phyloP scores from a whole-genome alignment of 2,113 vertebrate species.

The Dolichotis patagonum region DNA sequence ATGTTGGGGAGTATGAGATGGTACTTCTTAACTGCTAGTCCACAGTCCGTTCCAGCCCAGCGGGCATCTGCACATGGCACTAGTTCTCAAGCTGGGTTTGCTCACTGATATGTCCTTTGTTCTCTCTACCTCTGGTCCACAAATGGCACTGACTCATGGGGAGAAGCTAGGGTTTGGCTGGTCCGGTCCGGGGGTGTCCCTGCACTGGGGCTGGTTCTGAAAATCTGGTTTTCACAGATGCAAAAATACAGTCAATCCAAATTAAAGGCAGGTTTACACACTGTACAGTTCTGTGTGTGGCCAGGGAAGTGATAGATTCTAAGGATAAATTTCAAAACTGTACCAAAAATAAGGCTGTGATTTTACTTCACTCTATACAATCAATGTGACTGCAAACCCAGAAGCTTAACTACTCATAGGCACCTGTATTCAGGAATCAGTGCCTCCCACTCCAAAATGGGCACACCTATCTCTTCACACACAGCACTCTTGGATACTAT shows the following conservation, averaged over 20 bases:
- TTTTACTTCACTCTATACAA: conserved; percentile 89
- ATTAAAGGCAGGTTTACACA: conserved; percentile 89
- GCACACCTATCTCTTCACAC: conserved; percentile 85
- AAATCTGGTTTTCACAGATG: conserved; percentile 89
- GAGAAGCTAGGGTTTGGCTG: no score
- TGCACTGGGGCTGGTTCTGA: no score
- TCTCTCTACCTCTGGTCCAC: no score
- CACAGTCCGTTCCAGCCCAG: no score
- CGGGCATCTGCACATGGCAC: no score
- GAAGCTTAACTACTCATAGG: conserved; percentile 83
- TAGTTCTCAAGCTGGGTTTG: no score
- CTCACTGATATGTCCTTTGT: no score
- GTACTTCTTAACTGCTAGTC: no score
- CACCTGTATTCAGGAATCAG: conserved; percentile 86
- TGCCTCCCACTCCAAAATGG: conserved; percentile 85
- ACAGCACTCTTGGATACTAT: conserved; percentile 85
- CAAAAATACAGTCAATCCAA: conserved; percentile 92
- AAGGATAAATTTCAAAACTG: conserved; percentile 92
- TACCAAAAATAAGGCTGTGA: conserved; percentile 93
- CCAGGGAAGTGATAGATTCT: conserved; percentile 88
- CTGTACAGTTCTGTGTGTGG: conserved; percentile 86
- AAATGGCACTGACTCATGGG: no score
- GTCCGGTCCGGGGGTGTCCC: no score
- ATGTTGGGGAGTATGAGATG: no score
- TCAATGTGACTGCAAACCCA: conserved; percentile 90